A percentile compares a stretch with the other conserved stretches of the same genome.
phyloP scores from a whole-genome alignment of 2,888 invertebrate genomes.

The Epistrophe eligans region DNA sequence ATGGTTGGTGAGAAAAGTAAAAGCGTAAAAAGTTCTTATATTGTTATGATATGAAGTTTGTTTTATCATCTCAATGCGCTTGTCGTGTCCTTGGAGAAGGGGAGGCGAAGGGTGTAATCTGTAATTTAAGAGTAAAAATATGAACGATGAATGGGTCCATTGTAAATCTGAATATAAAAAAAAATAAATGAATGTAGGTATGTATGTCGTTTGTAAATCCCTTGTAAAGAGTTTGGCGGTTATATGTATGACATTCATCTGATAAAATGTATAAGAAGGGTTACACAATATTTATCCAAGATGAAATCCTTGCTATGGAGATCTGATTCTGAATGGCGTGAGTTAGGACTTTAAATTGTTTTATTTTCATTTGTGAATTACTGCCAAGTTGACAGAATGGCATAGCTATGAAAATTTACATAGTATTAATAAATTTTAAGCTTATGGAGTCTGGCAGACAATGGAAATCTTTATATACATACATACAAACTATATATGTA shows the following conservation, averaged over 20 bases:
- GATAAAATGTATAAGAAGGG: conserved; percentile 40
- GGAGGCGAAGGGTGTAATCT: conserved; percentile 47
- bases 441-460: conserved; percentile 11
- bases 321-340: background rate
- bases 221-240: conserved; percentile 7
- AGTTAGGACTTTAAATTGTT: conserved; percentile 42
- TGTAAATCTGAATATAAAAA: conserved; percentile 55
- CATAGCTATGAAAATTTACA: conserved; percentile 46
- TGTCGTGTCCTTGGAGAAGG: conserved; percentile 39
- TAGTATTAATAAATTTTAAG: conserved; percentile 45
- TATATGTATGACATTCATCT: conserved; percentile 5
- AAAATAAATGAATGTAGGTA: conserved; percentile 35
- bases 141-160: conserved; percentile 54
- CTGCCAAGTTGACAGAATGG: background rate
- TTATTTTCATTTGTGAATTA: conserved; percentile 55
- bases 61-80: conserved; percentile 53
- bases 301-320: background rate
- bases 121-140: conserved; percentile 50
- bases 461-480: conserved; percentile 4
- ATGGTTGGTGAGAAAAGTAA: conserved; percentile 26
- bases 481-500: too few relatives aligned
- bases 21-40: conserved; percentile 57
- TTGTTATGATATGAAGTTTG: conserved; percentile 66
- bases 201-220: conserved; percentile 66
- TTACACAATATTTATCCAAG: conserved; percentile 13